Evolutionary conservation across 2,888 invertebrate genomes (phyloP).

Genomic region (Podabrus alpinus): DNA sequence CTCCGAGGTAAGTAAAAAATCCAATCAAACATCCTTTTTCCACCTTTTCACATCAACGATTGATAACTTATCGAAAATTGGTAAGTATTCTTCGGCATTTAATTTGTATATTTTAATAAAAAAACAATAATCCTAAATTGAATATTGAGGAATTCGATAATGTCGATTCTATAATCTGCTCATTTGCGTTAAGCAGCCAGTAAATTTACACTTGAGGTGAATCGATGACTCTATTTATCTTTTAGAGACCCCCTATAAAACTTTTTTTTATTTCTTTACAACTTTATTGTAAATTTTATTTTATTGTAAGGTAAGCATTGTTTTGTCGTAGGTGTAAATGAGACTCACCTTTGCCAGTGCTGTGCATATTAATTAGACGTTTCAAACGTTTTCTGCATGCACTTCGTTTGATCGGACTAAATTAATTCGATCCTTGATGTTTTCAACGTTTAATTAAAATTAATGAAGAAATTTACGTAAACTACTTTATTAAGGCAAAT

Average conservation of each 20-base stretch:
- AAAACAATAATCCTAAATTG: background rate
- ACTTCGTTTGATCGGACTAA: conserved; percentile 5
- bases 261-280: conserved; percentile 35
- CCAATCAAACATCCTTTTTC: background rate
- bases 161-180: conserved; percentile 1
- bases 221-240: conserved; percentile 40
- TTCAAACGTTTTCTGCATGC: background rate
- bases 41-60: background rate
- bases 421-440: conserved; percentile 12
- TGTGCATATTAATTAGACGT: conserved; percentile 35
- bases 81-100: background rate
- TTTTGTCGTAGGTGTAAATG: conserved; percentile 35
- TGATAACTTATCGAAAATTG: conserved; percentile 2
- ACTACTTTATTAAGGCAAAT: conserved; percentile 32
- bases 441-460: conserved; percentile 21
- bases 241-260: conserved; percentile 24
- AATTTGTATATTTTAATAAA: conserved; percentile 3
- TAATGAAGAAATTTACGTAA: conserved; percentile 33
- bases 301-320: conserved; percentile 33
- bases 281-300: conserved; percentile 39
- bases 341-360: conserved; percentile 29
- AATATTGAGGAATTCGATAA: background rate
- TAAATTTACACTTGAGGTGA: conserved; percentile 41
- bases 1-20: background rate
- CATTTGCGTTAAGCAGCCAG: conserved; percentile 32